Evolutionary conservation across 2,113 vertebrate species (phyloP).

Genomic region (Paralichthys olivaceus): DNA sequence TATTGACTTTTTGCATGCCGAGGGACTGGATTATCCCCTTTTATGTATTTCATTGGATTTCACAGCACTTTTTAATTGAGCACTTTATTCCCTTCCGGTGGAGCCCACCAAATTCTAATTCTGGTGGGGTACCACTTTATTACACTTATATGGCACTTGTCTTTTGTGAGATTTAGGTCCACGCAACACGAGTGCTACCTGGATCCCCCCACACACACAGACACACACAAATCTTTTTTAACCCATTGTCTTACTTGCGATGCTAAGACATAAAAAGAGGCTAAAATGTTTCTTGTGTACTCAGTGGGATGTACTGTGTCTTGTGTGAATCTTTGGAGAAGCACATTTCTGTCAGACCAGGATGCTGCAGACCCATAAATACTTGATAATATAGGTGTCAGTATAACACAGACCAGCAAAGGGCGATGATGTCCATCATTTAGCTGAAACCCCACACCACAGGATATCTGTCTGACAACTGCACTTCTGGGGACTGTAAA

Average conservation of each 20-base stretch:
- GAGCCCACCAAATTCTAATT: too few relatives aligned
- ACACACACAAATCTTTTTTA: neutral
- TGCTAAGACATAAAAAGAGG: neutral
- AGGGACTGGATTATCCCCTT: too few relatives aligned
- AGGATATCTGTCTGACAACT: slow-evolving; percentile 2
- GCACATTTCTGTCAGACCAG: slow-evolving; percentile 1
- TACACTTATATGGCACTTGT: too few relatives aligned
- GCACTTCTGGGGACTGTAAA: slow-evolving; percentile 12
- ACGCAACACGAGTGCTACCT: too few relatives aligned
- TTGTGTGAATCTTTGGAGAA: slow-evolving; percentile 3
- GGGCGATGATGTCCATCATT: slow-evolving; percentile 12
- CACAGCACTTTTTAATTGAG: too few relatives aligned
- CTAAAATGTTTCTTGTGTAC: neutral
- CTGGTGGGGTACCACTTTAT: too few relatives aligned
- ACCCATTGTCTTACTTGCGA: neutral
- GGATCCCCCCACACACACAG: neutral
- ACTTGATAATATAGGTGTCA: slow-evolving; percentile 24
- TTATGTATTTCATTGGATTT: too few relatives aligned
- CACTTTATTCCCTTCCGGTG: too few relatives aligned
- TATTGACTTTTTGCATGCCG: too few relatives aligned
- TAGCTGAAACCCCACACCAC: slow-evolving; percentile 30
- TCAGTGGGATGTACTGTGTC: neutral
- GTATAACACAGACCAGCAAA: slow-evolving; percentile 29
- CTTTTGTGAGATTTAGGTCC: too few relatives aligned
- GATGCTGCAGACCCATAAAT: slow-evolving; percentile 27